Evolutionary conservation across 2,113 vertebrate species (phyloP), one percentile per base, ranked within the genome.

Genomic region (Oxyura jamaicensis): DNA sequence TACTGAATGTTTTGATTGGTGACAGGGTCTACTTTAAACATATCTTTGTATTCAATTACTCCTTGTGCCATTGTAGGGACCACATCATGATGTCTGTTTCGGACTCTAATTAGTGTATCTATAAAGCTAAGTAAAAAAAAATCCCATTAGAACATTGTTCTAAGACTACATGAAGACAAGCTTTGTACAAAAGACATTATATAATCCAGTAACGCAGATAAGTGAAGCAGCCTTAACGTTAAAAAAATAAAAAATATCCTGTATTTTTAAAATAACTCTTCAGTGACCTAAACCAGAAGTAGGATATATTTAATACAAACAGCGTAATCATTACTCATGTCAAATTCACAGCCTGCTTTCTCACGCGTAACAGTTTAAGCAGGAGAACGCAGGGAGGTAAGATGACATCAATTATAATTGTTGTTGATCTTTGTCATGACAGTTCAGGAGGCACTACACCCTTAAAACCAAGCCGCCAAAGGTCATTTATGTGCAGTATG

Each of bases 1-100:
- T 99, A 99, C 94, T 99, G 99, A 67, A 99, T 99, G 73, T 99
- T 99, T 97, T 99, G 99, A 97, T 98, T 99, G 98, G 98, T 99
- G 96, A 99, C 98, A 11, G 98, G 98, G 92, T 99, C 99, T 89
- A 99, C 98, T 41, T 99, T 98, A 18, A 98, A 99, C 28, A 95
- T 94, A 18, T 99, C 99, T 97, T 99, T 99, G 97, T 98, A 99
- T 97, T 99, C 99, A 80, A 99, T 97, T 86, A 99, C 96, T 8
- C 99, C 99, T 98, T 99, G 99, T 23, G 99, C 99, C 99, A 99
- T 99, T 39, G 99, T 99, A 83, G 99, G 99, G 29, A 99, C 98
- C 71, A 99, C 99, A 71, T 99, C 98, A 77, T 99, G 99, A 95
- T 99, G 99, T 42, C 99, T 98, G 82, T 99, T 99, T 75, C 99